A percentile compares a stretch with the other conserved stretches of the same genome.
phyloP scores from a whole-genome alignment of 2,797 vertebrate species.

The Ammospiza maritima region DNA sequence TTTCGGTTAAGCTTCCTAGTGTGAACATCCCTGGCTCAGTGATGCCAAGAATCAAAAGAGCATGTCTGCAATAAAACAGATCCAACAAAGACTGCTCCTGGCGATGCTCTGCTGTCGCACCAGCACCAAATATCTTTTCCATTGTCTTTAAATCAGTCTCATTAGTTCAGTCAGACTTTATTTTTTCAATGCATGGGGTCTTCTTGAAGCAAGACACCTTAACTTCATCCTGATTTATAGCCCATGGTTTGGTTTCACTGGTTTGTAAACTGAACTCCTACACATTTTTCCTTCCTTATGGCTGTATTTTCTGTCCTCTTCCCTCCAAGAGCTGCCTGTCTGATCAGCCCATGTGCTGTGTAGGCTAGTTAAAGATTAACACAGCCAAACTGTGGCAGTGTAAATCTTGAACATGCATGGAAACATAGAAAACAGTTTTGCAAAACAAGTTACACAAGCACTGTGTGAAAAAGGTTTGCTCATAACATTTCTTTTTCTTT shows the following conservation, averaged over 20 bases:
- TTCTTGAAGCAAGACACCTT: conserved; percentile 29
- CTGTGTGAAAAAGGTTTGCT: background rate
- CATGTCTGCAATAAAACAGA: conserved; percentile 14
- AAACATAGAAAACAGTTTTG: background rate
- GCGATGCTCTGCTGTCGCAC: background rate
- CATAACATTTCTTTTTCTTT: background rate
- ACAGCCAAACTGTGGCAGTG: background rate
- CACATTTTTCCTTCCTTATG: conserved; percentile 51
- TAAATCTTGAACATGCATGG: background rate
- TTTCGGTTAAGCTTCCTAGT: conserved; percentile 33
- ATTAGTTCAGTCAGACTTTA: conserved; percentile 44
- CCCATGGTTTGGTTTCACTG: conserved; percentile 35
- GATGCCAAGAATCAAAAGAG: conserved; percentile 31
- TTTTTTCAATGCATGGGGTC: conserved; percentile 22
- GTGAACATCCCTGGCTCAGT: background rate
- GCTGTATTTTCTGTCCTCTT: conserved; percentile 43
- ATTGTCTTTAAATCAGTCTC: conserved; percentile 43
- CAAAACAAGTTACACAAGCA: conserved; percentile 10
- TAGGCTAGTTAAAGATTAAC: conserved; percentile 48
- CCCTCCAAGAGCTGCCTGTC: background rate
- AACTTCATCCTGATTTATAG: conserved; percentile 52
- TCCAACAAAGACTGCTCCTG: conserved; percentile 33
- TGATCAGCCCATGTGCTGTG: conserved; percentile 45
- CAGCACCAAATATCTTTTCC: conserved; percentile 32
- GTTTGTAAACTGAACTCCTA: conserved; percentile 62